Conservation (phyloP, 2,888 invertebrate genomes). For the Oscheius onirici region DNA sequence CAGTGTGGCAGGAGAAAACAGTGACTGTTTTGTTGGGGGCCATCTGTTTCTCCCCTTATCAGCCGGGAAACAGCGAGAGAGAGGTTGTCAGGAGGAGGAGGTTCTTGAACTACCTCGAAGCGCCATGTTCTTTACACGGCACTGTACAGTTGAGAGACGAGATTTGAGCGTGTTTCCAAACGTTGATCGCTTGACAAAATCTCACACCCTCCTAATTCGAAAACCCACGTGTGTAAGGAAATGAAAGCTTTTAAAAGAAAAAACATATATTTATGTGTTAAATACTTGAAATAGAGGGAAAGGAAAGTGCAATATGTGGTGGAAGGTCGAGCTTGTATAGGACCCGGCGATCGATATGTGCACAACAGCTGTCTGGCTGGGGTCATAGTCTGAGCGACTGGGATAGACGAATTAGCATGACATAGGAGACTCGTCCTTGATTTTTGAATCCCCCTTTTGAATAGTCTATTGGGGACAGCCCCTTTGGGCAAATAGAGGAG, state of each 20-base stretch:
- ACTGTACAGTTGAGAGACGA: conserved; percentile 23
- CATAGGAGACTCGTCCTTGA: background rate
- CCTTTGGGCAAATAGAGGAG: background rate
- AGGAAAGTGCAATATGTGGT: background rate
- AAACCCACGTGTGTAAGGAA: background rate
- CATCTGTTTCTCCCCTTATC: no score
- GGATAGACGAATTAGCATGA: background rate
- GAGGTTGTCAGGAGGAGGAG: no score
- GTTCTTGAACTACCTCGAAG: conserved; percentile 3
- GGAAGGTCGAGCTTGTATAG: background rate
- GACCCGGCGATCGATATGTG: conserved; percentile 25
- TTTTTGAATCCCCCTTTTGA: conserved; percentile 1
- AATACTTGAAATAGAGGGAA: background rate
- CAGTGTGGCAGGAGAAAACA: background rate
- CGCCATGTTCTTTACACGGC: conserved; percentile 7
- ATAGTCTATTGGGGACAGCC: conserved; percentile 9
- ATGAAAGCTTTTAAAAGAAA: no score
- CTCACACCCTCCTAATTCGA: conserved; percentile 22
- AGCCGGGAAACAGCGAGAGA: no score
- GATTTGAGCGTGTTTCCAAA: conserved; percentile 16
- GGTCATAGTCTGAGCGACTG: background rate
- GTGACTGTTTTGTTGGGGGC: no score
- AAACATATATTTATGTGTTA: background rate
- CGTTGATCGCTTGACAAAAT: conserved; percentile 16
- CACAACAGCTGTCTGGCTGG: conserved; percentile 27